A percentile compares a stretch with the other conserved stretches of the same genome.
These are phyloP conservation scores for Rhopalosiphum maidis DNA, from an alignment of 1,140 invertebrate genomes.

Conservation along the genomic window DNA sequence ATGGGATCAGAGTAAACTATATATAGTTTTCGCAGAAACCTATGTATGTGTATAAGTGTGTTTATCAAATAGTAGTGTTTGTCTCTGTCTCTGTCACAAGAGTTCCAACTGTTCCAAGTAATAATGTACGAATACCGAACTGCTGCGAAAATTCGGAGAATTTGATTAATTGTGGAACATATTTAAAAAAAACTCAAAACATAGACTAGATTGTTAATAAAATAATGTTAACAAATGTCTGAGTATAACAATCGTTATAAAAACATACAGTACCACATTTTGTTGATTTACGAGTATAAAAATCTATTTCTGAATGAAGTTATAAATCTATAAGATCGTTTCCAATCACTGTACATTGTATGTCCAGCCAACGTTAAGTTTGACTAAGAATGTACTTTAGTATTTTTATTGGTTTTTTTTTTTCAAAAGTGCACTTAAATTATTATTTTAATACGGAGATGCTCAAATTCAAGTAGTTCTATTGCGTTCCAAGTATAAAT, in stretches of 20 bases:
- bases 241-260: background rate
- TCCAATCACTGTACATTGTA: background rate
- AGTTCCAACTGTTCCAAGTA: background rate
- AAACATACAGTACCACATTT: background rate
- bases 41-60: background rate
- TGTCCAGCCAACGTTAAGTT: background rate
- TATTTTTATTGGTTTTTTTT: too few relatives aligned
- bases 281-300: background rate
- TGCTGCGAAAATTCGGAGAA: background rate
- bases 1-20: constrained; percentile 11
- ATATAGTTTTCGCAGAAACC: background rate
- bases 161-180: background rate
- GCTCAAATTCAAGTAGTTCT: too few relatives aligned
- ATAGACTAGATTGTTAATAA: background rate
- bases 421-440: too few relatives aligned
- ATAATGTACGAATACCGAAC: background rate
- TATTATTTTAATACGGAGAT: too few relatives aligned
- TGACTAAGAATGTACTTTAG: too few relatives aligned
- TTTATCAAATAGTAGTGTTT: background rate
- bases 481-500: too few relatives aligned
- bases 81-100: background rate
- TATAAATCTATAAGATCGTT: background rate
- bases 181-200: background rate
- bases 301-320: background rate
- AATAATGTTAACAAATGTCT: background rate